A percentile compares a stretch with the other conserved stretches of the same genome.
phyloP scores from a whole-genome alignment of 2,888 invertebrate genomes.

The Galeruca laticollis region DNA sequence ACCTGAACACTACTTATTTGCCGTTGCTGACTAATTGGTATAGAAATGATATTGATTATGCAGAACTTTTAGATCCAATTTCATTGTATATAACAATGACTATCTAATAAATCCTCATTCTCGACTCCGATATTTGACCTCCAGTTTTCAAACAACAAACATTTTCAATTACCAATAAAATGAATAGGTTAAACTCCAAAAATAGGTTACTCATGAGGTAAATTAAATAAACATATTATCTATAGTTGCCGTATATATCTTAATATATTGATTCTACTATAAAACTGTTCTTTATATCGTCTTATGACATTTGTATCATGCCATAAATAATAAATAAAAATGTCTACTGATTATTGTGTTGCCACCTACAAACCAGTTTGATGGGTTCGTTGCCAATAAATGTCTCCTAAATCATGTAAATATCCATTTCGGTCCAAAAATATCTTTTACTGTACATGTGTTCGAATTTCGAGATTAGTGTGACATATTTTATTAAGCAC shows the following conservation, averaged over 20 bases:
- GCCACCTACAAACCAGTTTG: constrained; percentile 28
- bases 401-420: constrained; percentile 34
- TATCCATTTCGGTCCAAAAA: constrained; percentile 31
- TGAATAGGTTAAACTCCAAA: too few species aligned
- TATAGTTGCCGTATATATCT: background rate
- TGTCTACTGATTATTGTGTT: constrained; percentile 19
- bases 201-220: too few species aligned
- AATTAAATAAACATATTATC: background rate
- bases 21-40: too few species aligned
- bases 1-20: too few species aligned
- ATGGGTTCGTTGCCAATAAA: constrained; percentile 28
- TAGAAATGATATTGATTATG: too few species aligned
- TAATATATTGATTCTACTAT: background rate
- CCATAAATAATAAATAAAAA: background rate
- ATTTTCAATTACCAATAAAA: too few species aligned
- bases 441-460: constrained; percentile 34
- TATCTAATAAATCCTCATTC: too few species aligned
- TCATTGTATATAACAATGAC: too few species aligned
- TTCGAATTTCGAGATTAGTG: constrained; percentile 35
- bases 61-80: too few species aligned
- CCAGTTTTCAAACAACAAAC: too few species aligned
- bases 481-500: constrained; percentile 34
- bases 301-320: background rate
- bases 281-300: background rate
- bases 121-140: too few species aligned